A percentile compares a stretch with the other conserved stretches of the same genome.
These are phyloP conservation scores for Panulirus ornatus DNA, from an alignment of 1,140 invertebrate genomes.

Conservation along the genomic window DNA sequence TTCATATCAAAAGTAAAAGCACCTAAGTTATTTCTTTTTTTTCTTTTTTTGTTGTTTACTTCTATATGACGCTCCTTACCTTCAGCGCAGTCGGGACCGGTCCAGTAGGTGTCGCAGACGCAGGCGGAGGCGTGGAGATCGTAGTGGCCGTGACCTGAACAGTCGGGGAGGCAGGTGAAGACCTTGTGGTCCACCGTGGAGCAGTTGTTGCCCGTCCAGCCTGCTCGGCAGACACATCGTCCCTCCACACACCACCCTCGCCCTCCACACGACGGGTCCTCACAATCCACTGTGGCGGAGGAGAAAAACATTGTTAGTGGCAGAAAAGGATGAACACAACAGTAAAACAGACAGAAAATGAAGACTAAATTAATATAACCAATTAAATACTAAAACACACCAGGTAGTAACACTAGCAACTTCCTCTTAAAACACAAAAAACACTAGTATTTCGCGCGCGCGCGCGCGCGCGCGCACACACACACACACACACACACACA, in stretches of 20 bases:
- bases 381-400: not conserved
- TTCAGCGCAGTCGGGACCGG: conserved; percentile 93
- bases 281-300: conserved; percentile 85
- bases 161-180: conserved; percentile 92
- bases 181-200: conserved; percentile 91
- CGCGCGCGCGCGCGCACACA: no score
- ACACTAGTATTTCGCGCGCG: no score
- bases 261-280: conserved; percentile 91
- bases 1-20: no score
- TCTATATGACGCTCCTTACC: no score
- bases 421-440: no score
- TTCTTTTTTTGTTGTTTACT: no score
- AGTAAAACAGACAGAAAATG: no score
- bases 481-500: no score
- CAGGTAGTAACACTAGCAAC: no score
- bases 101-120: conserved; percentile 93
- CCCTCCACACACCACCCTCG: conserved; percentile 96
- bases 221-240: conserved; percentile 95
- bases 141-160: conserved; percentile 93
- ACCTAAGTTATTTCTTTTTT: no score
- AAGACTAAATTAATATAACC: not conserved
- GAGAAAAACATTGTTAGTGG: no score
- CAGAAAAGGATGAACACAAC: no score
- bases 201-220: conserved; percentile 96
- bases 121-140: conserved; percentile 92